A percentile compares a stretch with the other conserved stretches of the same genome.
Evolutionary conservation across 2,888 invertebrate species (phyloP).

Genomic region (Acanthosepion pharaonis): DNA sequence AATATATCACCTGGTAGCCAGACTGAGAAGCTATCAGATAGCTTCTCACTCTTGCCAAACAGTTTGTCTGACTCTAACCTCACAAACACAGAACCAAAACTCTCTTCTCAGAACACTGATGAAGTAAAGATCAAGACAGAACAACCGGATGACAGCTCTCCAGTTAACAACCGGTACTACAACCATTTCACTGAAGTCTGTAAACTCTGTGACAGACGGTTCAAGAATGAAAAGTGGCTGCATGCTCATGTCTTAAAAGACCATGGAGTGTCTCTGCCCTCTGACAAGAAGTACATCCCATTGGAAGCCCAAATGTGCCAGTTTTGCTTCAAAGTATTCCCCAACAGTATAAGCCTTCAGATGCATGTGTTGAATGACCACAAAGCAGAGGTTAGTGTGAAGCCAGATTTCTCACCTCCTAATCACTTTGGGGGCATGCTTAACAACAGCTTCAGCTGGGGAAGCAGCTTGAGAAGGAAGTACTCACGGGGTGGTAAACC

Average conservation of each 20-base stretch:
- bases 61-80: conserved; percentile 39
- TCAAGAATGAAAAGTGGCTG: conserved; percentile 66
- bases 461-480: conserved; percentile 49
- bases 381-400: conserved; percentile 68
- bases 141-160: conserved; percentile 50
- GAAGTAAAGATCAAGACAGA: background rate
- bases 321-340: conserved; percentile 74
- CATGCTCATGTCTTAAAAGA: conserved; percentile 67
- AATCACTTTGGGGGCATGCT: conserved; percentile 40
- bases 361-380: conserved; percentile 76
- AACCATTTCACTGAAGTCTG: conserved; percentile 62
- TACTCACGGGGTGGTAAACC: conserved; percentile 73
- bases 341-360: conserved; percentile 74
- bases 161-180: conserved; percentile 52
- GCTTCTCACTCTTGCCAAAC: conserved; percentile 47
- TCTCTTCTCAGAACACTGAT: background rate
- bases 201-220: conserved; percentile 64
- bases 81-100: conserved; percentile 43
- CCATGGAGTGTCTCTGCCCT: conserved; percentile 57
- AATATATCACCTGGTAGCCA: conserved; percentile 38
- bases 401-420: conserved; percentile 56
- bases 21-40: conserved; percentile 44
- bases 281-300: conserved; percentile 46
- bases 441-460: conserved; percentile 45
- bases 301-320: conserved; percentile 66